Conservation (phyloP, 2,888 invertebrate species). For the Ditula angustiorana region DNA sequence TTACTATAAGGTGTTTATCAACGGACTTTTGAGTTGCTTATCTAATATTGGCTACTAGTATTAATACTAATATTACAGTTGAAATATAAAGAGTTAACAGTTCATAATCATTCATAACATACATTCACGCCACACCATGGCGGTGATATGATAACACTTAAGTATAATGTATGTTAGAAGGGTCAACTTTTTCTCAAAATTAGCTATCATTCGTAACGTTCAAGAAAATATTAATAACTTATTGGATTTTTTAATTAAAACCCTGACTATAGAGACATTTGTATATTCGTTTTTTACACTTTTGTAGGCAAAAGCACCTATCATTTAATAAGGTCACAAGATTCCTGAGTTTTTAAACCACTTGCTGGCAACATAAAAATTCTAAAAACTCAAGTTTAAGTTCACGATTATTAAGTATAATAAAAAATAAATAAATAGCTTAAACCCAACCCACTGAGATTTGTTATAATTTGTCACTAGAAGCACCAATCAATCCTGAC, state of each 20-base stretch:
- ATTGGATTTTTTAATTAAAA: conserved; percentile 15
- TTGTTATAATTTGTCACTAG: conserved; percentile 35
- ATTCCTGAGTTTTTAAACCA: conserved; percentile 12
- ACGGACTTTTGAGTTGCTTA: too few species aligned
- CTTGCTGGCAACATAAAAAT: neutral
- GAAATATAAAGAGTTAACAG: neutral
- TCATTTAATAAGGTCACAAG: conserved; percentile 27
- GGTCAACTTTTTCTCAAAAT: neutral
- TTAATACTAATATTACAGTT: neutral
- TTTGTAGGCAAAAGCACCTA: conserved; percentile 27
- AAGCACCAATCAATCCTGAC: conserved; percentile 31
- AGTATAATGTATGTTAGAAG: too few species aligned
- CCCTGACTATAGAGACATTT: neutral
- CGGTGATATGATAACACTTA: neutral
- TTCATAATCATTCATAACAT: neutral
- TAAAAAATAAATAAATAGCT: conserved; percentile 44
- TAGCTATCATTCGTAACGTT: neutral
- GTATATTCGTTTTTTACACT: conserved; percentile 16
- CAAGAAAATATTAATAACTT: neutral
- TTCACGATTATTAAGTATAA: conserved; percentile 28
- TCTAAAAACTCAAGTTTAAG: conserved; percentile 15
- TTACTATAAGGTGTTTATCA: too few species aligned
- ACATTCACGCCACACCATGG: neutral
- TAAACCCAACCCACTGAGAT: conserved; percentile 45
- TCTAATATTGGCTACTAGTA: neutral